Evolutionary conservation across 1,140 invertebrate species (phyloP).

Genomic region (Lutraria rhynchaena): DNA sequence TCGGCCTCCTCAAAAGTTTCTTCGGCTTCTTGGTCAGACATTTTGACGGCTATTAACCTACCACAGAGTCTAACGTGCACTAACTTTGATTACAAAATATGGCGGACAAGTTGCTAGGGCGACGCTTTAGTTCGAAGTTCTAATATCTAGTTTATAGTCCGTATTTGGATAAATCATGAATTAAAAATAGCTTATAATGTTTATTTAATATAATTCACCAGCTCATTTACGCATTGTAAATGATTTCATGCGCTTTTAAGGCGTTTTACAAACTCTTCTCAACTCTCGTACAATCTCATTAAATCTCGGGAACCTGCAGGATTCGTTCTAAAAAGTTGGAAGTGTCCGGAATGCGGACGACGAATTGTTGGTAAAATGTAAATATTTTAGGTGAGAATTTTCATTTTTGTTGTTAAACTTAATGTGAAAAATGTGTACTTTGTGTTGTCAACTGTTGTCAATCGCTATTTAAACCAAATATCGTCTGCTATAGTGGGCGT

Average conservation of each 20-base stretch:
- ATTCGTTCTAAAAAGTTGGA: conserved; percentile 10
- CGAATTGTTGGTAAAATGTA: neutral
- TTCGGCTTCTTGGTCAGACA: conserved; percentile 61
- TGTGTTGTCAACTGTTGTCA: conserved; percentile 6
- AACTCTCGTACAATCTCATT: conserved; percentile 18
- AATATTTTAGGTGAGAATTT: neutral
- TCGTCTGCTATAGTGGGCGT: conserved; percentile 58
- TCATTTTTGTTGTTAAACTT: neutral
- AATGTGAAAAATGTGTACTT: neutral
- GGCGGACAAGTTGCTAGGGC: conserved; percentile 73
- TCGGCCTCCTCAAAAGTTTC: conserved; percentile 61
- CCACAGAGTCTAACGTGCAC: neutral
- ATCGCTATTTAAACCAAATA: neutral
- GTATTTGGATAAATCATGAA: conserved; percentile 8
- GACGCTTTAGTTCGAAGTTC: conserved; percentile 50
- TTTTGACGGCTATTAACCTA: conserved; percentile 3
- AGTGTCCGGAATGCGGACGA: conserved; percentile 7
- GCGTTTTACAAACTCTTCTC: neutral
- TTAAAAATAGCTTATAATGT: conserved; percentile 7
- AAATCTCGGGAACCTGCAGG: conserved; percentile 41
- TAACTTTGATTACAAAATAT: conserved; percentile 74
- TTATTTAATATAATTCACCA: neutral
- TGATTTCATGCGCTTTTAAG: neutral
- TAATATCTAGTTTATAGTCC: neutral
- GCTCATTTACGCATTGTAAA: neutral